These are phyloP conservation scores for Helogale parvula DNA, from an alignment of 2,113 vertebrate species.

Conservation along the genomic window DNA sequence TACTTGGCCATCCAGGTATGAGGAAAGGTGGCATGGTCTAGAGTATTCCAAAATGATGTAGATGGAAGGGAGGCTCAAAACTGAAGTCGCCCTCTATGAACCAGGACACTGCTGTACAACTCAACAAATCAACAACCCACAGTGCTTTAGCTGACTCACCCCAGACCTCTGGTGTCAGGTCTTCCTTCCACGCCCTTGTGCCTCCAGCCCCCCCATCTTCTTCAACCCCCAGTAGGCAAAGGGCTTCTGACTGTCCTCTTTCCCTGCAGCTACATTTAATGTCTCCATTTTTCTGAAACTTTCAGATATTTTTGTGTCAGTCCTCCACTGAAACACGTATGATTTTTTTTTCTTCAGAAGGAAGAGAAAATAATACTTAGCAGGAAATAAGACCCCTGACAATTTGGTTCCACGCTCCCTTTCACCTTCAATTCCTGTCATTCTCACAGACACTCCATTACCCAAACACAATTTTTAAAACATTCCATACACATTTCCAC, in stretches of 20 bases:
- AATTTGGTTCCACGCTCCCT: neutral
- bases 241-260: neutral
- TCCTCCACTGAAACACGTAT: neutral
- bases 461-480: neutral
- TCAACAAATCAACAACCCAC: neutral
- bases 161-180: neutral
- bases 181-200: neutral
- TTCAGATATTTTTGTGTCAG: neutral
- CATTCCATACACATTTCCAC: neutral
- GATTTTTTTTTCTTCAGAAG: neutral
- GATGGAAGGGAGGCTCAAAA: neutral
- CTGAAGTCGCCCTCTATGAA: neutral
- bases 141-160: neutral
- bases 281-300: neutral
- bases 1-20: neutral
- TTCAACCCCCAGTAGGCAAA: neutral
- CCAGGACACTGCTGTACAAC: neutral
- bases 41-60: neutral
- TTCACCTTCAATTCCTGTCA: neutral
- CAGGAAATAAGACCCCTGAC: neutral
- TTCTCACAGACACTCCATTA: neutral
- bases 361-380: neutral
- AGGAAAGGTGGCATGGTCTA: neutral
- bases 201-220: neutral
- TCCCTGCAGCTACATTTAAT: neutral